Conservation (phyloP, 2,113 vertebrate genomes). For the Leucopsar rothschildi region DNA sequence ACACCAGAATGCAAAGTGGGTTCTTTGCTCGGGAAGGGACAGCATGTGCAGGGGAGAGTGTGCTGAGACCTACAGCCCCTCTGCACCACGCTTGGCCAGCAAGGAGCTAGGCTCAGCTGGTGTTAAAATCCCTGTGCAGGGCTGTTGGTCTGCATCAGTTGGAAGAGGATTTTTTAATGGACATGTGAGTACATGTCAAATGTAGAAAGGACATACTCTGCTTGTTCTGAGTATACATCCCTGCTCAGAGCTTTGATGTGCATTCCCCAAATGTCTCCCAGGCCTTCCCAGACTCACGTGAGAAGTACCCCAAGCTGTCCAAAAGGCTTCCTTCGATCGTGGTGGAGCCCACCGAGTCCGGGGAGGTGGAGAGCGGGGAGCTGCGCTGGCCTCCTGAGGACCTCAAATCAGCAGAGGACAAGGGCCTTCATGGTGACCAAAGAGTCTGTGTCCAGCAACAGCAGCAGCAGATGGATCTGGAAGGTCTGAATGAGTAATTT, state of each 20-base stretch:
- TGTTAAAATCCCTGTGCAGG: background rate
- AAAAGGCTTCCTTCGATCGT: conserved; percentile 89
- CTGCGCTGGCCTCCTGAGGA: conserved; percentile 90
- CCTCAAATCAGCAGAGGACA: conserved; percentile 72
- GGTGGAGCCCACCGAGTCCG: conserved; percentile 82
- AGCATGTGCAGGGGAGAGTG: background rate
- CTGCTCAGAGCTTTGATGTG: background rate
- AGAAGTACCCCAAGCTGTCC: conserved; percentile 84
- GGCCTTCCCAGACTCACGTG: conserved; percentile 82
- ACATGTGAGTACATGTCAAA: background rate
- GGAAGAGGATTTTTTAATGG: background rate
- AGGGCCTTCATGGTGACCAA: conserved; percentile 59
- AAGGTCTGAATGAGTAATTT: conserved; percentile 59
- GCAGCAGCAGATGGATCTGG: conserved; percentile 63
- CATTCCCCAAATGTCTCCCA: conserved; percentile 22
- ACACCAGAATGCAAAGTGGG: accelerated
- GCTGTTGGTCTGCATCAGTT: background rate
- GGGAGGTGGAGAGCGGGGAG: conserved; percentile 89
- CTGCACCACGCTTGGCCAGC: accelerated
- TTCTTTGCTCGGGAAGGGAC: background rate
- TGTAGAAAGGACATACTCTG: background rate
- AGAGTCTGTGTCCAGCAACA: conserved; percentile 59
- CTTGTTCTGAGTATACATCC: background rate
- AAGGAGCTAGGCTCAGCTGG: background rate
- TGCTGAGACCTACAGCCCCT: background rate